Evolutionary conservation across 2,888 invertebrate genomes (phyloP), one percentile per base, ranked within the genome.

Genomic region (Druceiella hillmani): DNA sequence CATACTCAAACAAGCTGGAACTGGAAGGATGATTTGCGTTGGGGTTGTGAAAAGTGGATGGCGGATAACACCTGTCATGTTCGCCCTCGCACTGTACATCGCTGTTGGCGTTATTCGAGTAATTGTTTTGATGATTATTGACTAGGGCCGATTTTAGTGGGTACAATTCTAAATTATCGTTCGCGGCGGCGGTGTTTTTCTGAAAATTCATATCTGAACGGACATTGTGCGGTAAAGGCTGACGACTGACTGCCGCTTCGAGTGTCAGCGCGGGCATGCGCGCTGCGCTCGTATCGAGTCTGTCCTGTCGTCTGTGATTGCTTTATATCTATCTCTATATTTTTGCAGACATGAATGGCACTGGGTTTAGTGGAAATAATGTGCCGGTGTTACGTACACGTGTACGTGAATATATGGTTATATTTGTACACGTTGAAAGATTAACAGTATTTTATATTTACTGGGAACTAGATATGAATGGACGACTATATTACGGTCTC

Each of bases 91-190:
- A 61, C 44, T 26, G 45, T 43, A 5, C 46, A 49, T 29, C 47
- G 47, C 24, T 45, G 55, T 58, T 57, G 55, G 62, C 64, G 47
- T 63, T 68, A 54, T 37, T 45, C n/a, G n/a, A n/a, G n/a, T n/a
- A n/a, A n/a, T n/a, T n/a, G n/a, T n/a, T n/a, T n/a, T n/a, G n/a
- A n/a, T n/a, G n/a, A 10, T 66, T 66, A 48, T 46, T 51, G 44
- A 66, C 70, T 44, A 66, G 53, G 25, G 66, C 71, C 41, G 66
- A 69, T 52, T 70, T 73, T 12, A 66, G 56, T 33, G 66, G 73
- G 49, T 65, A 54, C 30, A 65, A 64, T 56, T 67, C 72, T 52
- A 66, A 65, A 41, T 60, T 60, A 55, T 69, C 69, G 54, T 59
- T 25, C 13, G 12, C 45, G 43, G 61, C 45, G 43, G 61, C 58